Evolutionary conservation across 2,797 vertebrate genomes (phyloP), one percentile per base, ranked within the genome.

Genomic region (Echeneis naucrates): DNA sequence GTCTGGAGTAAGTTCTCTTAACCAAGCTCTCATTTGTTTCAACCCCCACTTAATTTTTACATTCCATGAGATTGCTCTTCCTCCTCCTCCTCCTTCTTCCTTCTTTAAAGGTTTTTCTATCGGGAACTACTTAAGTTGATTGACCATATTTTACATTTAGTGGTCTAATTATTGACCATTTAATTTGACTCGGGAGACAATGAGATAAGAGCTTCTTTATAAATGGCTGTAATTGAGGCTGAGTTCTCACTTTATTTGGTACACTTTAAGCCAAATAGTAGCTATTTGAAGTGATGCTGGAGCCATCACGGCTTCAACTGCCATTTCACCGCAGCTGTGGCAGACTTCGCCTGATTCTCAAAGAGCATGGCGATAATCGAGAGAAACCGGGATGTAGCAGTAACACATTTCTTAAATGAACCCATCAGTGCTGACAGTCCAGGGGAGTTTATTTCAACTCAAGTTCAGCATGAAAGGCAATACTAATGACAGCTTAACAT

Each of bases 191-290:
- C n/a, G 19, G 10, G 35, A 37, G 35, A 11, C 23, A 2, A 2
- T 21, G 11, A 33, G 38, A 37, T 37, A 37, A 37, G 35, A 2
- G 9, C 11, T 2, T 9, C 11, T 37, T 37, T 12, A 37, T 37
- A 37, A 37, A 37, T 12, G 35, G 35, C 35, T 37, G 35, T 37
- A 37, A 35, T 2, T 8, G 7, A 35, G 7, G 33, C 33, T 35
- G 33, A 52, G n/a, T 57, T 67, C 38, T 57, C 23, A 44, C 11
- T 54, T 56, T 60, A 60, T 65, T 51, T 42, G 60, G 19, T 56
- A 35, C 50, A 37, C 35, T 3, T 37, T 37, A 11, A 37, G 35
- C 35, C 35, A 37, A 12, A 37, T 11, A 9, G 3, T 9, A 33
- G 32, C 32, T 2, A 33, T 33, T 33, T 33, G 32, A 9, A 8